Conservation (phyloP, 2,113 vertebrate species). For the Cranoglanis bouderius region DNA sequence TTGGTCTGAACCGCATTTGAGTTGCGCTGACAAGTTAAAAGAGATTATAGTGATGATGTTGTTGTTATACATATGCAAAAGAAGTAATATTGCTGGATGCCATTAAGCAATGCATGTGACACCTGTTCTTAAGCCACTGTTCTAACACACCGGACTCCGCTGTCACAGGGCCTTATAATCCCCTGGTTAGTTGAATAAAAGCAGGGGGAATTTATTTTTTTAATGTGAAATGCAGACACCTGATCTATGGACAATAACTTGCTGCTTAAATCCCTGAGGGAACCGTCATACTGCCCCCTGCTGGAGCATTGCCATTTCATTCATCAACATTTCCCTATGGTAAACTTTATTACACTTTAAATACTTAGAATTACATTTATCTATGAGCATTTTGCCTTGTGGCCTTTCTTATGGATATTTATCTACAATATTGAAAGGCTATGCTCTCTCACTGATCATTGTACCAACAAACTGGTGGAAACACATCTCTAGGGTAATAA, state of each 20-base stretch:
- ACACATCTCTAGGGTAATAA: conserved; percentile 27
- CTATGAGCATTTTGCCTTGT: neutral
- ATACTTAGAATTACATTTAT: neutral
- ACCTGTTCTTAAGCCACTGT: neutral
- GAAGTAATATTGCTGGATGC: neutral
- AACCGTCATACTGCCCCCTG: conserved; percentile 74
- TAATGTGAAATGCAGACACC: neutral
- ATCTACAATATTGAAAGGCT: neutral
- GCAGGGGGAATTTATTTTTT: neutral
- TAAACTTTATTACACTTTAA: neutral
- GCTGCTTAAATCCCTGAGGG: conserved; percentile 47
- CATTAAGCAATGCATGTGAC: neutral
- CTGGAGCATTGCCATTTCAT: conserved; percentile 54
- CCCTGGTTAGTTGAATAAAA: conserved; percentile 3
- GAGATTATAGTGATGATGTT: neutral
- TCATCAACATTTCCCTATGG: neutral
- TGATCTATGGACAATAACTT: conserved; percentile 27
- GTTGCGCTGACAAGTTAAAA: neutral
- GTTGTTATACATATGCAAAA: too few species aligned
- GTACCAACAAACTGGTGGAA: conserved; percentile 12
- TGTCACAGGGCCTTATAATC: neutral
- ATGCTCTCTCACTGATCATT: neutral
- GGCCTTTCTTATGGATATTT: neutral
- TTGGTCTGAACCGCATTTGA: neutral
- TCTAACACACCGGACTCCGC: neutral